Evolutionary conservation across 2,113 vertebrate genomes (phyloP).

Genomic region (Tauraco erythrolophus): DNA sequence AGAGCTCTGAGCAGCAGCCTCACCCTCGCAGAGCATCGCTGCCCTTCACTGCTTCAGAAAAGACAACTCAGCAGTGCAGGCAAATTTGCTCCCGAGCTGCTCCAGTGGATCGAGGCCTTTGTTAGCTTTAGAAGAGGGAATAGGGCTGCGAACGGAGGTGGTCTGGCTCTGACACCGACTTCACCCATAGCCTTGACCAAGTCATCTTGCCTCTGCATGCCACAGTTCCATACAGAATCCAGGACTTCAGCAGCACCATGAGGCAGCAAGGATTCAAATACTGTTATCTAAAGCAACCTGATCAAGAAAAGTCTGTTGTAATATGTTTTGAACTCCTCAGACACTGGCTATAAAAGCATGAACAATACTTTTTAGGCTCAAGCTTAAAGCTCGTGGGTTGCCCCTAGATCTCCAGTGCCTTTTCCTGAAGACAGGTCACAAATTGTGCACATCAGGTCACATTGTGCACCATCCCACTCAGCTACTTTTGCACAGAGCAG

Average conservation of each 20-base stretch:
- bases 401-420: not conserved
- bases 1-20: not conserved
- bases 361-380: not conserved
- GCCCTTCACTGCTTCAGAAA: not conserved
- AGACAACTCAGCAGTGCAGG: not conserved
- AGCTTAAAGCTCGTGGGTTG: not conserved
- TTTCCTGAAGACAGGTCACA: not conserved
- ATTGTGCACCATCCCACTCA: rapidly evolving
- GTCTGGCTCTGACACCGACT: not conserved
- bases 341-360: not conserved
- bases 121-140: not conserved
- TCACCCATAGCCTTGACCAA: not conserved
- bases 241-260: rapidly evolving
- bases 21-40: rapidly evolving
- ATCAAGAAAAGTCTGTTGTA: not conserved
- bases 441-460: too few relatives aligned
- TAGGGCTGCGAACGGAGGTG: not conserved
- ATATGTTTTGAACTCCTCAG: not conserved
- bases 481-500: not conserved
- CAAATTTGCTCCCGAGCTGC: not conserved
- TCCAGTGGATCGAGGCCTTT: not conserved
- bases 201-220: not conserved
- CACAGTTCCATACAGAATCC: rapidly evolving
- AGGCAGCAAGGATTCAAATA: not conserved
- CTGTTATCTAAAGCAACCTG: not conserved